A percentile compares a stretch with the other conserved stretches of the same genome.
phyloP scores from a whole-genome alignment of 2,113 vertebrate genomes.

The Gymnobelideus leadbeateri region DNA sequence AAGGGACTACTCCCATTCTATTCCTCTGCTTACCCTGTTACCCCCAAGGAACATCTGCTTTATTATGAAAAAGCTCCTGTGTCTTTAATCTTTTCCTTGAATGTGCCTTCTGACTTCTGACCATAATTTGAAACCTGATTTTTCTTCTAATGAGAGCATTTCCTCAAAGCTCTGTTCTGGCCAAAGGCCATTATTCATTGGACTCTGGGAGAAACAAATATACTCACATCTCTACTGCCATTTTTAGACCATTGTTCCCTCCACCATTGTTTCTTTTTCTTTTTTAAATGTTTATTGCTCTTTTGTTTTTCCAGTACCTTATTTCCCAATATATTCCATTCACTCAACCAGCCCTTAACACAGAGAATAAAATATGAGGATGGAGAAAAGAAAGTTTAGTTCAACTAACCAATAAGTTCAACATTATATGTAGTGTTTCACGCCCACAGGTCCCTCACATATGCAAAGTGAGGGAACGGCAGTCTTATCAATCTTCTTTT shows the following conservation, averaged over 20 bases:
- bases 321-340: background rate
- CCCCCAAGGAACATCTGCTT: background rate
- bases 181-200: constrained; percentile 2
- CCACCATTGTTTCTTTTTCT: background rate
- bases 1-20: background rate
- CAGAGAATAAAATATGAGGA: background rate
- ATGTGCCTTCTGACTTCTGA: background rate
- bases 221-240: background rate
- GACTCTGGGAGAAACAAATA: background rate
- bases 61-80: background rate
- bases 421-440: background rate
- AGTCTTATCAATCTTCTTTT: background rate
- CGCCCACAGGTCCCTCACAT: background rate
- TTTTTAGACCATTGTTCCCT: constrained; percentile 1
- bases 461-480: background rate
- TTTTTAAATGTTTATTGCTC: background rate
- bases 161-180: background rate
- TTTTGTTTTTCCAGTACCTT: background rate
- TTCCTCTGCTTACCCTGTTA: background rate
- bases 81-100: background rate
- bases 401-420: background rate
- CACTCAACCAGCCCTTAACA: background rate
- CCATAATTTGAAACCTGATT: background rate
- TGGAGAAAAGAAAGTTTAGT: background rate
- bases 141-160: background rate